phyloP scores from a whole-genome alignment of 2,888 invertebrate species.

The Hypercompe scribonia region DNA sequence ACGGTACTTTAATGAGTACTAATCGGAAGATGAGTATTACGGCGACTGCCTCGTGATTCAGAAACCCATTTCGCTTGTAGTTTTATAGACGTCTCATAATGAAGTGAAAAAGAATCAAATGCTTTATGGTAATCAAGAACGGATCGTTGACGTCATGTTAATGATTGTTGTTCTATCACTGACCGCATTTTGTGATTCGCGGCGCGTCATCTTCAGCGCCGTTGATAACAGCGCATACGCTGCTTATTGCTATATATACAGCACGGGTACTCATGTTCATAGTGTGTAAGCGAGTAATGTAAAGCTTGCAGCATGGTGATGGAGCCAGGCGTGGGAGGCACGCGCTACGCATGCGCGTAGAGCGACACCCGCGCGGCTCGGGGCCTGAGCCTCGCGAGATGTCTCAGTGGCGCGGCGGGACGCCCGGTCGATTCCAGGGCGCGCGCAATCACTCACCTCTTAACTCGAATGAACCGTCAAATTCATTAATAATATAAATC shows the following conservation, averaged over 20 bases:
- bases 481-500: slow-evolving; percentile 56
- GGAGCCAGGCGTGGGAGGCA: slow-evolving; percentile 59
- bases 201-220: slow-evolving; percentile 46
- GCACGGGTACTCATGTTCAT: slow-evolving; percentile 33
- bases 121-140: slow-evolving; percentile 24
- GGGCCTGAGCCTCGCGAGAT: slow-evolving; percentile 68
- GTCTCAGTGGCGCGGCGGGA: slow-evolving; percentile 84
- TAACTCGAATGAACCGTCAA: slow-evolving; percentile 66
- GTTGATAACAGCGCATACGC: slow-evolving; percentile 52
- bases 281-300: slow-evolving; percentile 53
- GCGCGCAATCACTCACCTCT: slow-evolving; percentile 66
- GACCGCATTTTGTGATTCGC: slow-evolving; percentile 35
- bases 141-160: slow-evolving; percentile 62
- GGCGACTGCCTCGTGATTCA: not conserved
- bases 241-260: slow-evolving; percentile 51
- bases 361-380: slow-evolving; percentile 52
- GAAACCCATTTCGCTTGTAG: not conserved
- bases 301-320: slow-evolving; percentile 45
- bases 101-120: slow-evolving; percentile 12
- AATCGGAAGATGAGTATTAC: not conserved
- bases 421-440: slow-evolving; percentile 83
- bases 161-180: slow-evolving; percentile 57
- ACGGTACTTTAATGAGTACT: not conserved
- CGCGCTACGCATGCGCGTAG: slow-evolving; percentile 71
- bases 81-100: slow-evolving; percentile 2